Evolutionary conservation across 2,797 vertebrate genomes (phyloP).

Genomic region (Momotus momota): DNA sequence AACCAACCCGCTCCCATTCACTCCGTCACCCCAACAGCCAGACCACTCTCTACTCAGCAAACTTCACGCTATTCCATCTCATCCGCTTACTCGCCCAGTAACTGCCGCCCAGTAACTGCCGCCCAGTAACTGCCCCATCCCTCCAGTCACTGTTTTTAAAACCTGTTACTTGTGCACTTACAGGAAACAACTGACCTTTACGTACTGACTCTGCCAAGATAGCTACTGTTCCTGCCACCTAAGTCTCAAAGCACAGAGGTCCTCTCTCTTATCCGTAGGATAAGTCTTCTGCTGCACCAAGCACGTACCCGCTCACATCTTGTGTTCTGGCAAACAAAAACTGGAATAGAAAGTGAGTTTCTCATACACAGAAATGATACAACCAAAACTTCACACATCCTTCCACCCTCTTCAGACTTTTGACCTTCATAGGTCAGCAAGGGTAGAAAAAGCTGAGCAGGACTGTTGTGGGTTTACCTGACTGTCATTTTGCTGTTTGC

Average conservation of each 20-base stretch:
- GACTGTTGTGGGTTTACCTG: conserved; percentile 12
- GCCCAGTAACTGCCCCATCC: not conserved
- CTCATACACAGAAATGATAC: not conserved
- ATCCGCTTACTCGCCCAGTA: not conserved
- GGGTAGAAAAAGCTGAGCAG: not conserved
- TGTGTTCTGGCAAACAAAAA: not conserved
- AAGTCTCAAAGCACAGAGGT: not conserved
- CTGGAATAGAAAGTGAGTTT: not conserved
- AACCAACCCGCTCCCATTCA: not conserved
- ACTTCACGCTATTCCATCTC: not conserved
- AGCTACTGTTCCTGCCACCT: not conserved
- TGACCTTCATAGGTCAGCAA: not conserved
- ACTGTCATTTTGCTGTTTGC: conserved; percentile 49
- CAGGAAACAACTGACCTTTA: not conserved
- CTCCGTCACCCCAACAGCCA: not conserved
- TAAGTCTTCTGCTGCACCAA: not conserved
- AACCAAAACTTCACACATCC: not conserved
- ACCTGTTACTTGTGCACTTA: not conserved
- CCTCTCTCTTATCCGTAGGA: not conserved
- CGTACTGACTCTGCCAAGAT: not conserved
- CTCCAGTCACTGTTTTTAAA: not conserved
- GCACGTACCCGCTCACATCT: fast-evolving
- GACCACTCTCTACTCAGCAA: not conserved
- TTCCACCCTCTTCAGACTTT: not conserved
- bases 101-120: not conserved